These are phyloP conservation scores for Sula dactylatra DNA, from an alignment of 2,113 vertebrate species.

Conservation along the genomic window DNA sequence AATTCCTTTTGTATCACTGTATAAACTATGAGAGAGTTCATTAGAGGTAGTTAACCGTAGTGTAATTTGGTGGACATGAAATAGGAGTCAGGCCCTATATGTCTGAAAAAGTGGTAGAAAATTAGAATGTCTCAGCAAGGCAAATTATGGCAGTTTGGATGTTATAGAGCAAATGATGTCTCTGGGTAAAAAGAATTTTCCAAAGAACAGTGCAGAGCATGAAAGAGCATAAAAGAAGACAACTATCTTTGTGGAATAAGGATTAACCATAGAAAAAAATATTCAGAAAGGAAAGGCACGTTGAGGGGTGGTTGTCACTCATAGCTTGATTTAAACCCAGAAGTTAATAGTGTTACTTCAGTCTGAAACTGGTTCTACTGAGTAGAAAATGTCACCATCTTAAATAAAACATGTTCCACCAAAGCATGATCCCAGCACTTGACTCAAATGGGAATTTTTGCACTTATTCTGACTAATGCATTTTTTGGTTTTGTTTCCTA, in stretches of 20 bases:
- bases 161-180: not conserved
- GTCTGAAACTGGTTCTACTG: not conserved
- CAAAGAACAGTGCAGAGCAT: accelerated
- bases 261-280: not conserved
- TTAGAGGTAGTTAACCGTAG: not conserved
- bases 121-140: not conserved
- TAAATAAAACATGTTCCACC: not conserved
- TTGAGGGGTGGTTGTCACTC: not conserved
- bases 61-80: not conserved
- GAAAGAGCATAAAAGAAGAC: not conserved
- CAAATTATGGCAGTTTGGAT: not conserved
- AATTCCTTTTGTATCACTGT: not conserved
- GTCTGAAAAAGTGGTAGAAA: not conserved
- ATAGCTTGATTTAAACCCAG: not conserved
- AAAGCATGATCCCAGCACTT: not conserved
- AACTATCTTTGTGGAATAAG: not conserved
- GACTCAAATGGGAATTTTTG: not conserved
- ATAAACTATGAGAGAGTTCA: not conserved
- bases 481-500: not conserved
- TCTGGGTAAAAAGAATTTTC: not conserved
- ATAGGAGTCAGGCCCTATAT: not conserved
- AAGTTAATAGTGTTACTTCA: not conserved
- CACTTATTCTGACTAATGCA: not conserved
- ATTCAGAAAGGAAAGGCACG: not conserved
- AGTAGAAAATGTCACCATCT: not conserved